phyloP scores from a whole-genome alignment of 2,113 vertebrate genomes.

The Eolophus roseicapilla region DNA sequence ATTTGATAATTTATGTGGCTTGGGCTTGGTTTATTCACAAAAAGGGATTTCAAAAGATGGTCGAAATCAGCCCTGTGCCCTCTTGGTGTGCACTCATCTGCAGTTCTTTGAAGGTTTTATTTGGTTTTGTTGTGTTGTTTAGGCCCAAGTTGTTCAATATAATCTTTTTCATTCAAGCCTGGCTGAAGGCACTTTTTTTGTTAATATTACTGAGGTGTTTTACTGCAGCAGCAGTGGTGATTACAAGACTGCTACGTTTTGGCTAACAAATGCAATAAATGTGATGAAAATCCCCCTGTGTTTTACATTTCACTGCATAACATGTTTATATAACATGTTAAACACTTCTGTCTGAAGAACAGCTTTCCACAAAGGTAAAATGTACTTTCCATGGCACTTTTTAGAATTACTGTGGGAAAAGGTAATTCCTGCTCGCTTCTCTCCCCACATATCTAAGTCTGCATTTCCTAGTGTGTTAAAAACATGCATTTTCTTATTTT shows the following conservation, averaged over 20 bases:
- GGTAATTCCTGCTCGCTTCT: neutral
- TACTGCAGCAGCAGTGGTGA: slow-evolving; percentile 24
- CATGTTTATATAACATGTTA: slow-evolving; percentile 72
- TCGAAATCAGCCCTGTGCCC: neutral
- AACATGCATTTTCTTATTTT: neutral
- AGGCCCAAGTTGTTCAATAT: neutral
- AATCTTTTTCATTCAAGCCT: neutral
- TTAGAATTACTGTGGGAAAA: slow-evolving; percentile 39
- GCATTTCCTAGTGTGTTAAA: neutral
- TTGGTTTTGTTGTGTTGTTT: neutral
- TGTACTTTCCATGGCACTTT: slow-evolving; percentile 29
- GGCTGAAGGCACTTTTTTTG: slow-evolving; percentile 32
- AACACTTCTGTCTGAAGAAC: slow-evolving; percentile 65
- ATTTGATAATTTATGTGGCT: accelerated
- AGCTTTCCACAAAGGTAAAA: slow-evolving; percentile 60
- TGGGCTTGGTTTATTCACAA: neutral
- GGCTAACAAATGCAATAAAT: slow-evolving; percentile 69
- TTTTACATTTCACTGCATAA: slow-evolving; percentile 71
- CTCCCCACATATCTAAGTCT: neutral
- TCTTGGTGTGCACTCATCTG: accelerated
- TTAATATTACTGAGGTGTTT: slow-evolving; percentile 59
- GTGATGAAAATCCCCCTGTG: slow-evolving; percentile 71
- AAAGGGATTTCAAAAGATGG: neutral
- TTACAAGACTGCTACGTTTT: slow-evolving; percentile 59
- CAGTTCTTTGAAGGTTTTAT: neutral